phyloP scores from a whole-genome alignment of 2,888 invertebrate species.

The Drosophila kanekoi region DNA sequence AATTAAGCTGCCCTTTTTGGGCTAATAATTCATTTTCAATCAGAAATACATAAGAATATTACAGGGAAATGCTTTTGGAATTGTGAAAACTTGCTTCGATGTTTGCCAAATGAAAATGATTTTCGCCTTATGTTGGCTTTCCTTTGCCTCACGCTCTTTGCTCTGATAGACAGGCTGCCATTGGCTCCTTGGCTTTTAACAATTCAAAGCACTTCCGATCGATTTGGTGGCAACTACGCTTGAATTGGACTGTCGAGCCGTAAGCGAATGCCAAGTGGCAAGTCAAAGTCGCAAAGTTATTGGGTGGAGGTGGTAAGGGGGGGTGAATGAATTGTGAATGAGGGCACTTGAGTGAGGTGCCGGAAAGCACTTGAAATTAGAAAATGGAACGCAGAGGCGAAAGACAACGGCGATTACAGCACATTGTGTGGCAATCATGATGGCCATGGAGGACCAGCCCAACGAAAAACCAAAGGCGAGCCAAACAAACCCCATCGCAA shows the following conservation, averaged over 20 bases:
- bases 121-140: neutral
- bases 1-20: too few relatives aligned
- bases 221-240: slow-evolving; percentile 41
- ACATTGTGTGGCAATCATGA: slow-evolving; percentile 36
- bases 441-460: slow-evolving; percentile 38
- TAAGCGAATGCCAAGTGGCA: slow-evolving; percentile 48
- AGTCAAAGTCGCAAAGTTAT: slow-evolving; percentile 57
- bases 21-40: neutral
- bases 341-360: slow-evolving; percentile 60
- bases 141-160: too few relatives aligned
- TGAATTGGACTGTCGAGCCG: slow-evolving; percentile 23
- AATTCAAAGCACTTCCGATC: slow-evolving; percentile 23
- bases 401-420: slow-evolving; percentile 68
- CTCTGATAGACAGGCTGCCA: slow-evolving; percentile 13
- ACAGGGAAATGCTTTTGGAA: neutral
- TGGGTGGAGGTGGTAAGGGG: neutral
- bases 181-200: slow-evolving; percentile 3
- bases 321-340: slow-evolving; percentile 40
- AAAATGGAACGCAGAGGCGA: slow-evolving; percentile 55
- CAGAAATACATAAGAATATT: too few relatives aligned
- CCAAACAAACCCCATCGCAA: slow-evolving; percentile 48
- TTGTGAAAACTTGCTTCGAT: neutral
- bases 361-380: slow-evolving; percentile 73
- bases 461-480: slow-evolving; percentile 67
- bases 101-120: neutral